phyloP scores from a whole-genome alignment of 2,113 vertebrate genomes.

The Eulemur rufifrons region DNA sequence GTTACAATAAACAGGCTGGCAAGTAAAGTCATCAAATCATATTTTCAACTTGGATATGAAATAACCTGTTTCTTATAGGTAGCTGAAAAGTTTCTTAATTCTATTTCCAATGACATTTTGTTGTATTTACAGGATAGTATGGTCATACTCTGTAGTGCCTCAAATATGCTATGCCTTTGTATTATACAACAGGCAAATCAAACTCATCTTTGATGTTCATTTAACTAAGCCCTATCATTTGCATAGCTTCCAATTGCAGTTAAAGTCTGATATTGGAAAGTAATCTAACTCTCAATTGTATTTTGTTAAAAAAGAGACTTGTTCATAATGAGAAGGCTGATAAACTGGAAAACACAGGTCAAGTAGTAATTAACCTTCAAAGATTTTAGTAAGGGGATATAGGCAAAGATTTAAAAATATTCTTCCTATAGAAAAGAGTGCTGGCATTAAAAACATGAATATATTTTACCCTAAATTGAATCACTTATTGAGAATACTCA shows the following conservation, averaged over 20 bases:
- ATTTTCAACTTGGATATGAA: slow-evolving; percentile 38
- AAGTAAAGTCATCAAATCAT: neutral
- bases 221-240: neutral
- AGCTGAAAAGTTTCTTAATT: neutral
- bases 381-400: neutral
- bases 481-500: slow-evolving; percentile 56
- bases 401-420: slow-evolving; percentile 16
- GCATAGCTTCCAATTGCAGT: neutral
- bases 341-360: neutral
- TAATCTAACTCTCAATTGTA: neutral
- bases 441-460: slow-evolving; percentile 41
- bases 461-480: neutral
- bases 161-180: neutral
- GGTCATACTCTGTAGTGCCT: neutral
- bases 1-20: slow-evolving; percentile 1
- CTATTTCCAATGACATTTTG: neutral
- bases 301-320: neutral
- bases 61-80: neutral
- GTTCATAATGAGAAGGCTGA: neutral
- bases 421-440: slow-evolving; percentile 1
- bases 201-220: neutral
- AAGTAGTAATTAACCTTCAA: neutral
- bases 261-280: slow-evolving; percentile 17
- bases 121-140: neutral
- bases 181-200: neutral